phyloP scores from a whole-genome alignment of 2,113 vertebrate species.

The Pycnonotus jocosus region DNA sequence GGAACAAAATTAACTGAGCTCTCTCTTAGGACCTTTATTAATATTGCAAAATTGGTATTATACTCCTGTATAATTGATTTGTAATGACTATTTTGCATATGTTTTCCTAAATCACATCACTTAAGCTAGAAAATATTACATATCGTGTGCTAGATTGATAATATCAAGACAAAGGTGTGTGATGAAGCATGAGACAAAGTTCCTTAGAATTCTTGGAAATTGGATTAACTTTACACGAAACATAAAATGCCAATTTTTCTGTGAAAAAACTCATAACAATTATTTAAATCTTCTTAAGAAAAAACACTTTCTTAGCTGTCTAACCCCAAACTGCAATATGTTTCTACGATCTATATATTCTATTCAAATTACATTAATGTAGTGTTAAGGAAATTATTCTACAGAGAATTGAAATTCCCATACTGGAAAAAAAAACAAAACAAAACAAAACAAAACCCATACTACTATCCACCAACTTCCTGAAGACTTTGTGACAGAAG shows the following conservation, averaged over 20 bases:
- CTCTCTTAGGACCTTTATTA: conserved; percentile 68
- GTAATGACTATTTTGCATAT: conserved; percentile 55
- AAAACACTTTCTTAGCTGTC: neutral
- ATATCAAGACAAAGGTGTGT: neutral
- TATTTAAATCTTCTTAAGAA: neutral
- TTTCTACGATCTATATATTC: neutral
- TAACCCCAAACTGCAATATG: neutral
- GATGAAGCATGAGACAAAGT: neutral
- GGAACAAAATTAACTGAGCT: conserved; percentile 70
- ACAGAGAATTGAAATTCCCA: neutral
- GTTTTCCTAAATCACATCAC: conserved; percentile 48
- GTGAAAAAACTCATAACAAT: neutral
- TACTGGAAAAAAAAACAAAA: neutral
- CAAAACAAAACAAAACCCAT: too few relatives aligned
- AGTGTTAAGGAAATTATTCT: neutral
- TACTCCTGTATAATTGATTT: conserved; percentile 73
- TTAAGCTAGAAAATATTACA: conserved; percentile 21
- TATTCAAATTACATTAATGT: neutral
- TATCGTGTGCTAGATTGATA: neutral
- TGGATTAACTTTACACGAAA: neutral
- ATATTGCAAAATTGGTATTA: conserved; percentile 69
- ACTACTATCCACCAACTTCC: neutral
- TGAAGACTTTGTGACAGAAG: neutral
- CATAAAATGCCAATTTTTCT: neutral
- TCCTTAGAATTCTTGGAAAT: neutral